These are phyloP conservation scores for Bradypodion pumilum DNA, from an alignment of 2,797 vertebrate species.

Conservation along the genomic window DNA sequence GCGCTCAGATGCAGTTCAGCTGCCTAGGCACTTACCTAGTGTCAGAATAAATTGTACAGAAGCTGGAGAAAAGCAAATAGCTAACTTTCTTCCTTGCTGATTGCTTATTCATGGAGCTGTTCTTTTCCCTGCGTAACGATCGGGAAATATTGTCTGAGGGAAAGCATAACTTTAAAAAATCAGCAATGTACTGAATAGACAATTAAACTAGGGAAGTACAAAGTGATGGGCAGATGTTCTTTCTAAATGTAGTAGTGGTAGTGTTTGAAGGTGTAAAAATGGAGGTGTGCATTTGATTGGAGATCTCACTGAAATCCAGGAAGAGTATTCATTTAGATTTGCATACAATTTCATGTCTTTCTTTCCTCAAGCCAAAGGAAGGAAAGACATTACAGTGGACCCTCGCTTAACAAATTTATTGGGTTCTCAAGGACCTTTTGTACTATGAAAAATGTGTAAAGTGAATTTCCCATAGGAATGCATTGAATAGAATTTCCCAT, in stretches of 20 bases:
- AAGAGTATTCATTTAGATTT: background rate
- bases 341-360: background rate
- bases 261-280: background rate
- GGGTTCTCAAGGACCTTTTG: no score
- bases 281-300: background rate
- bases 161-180: background rate
- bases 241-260: background rate
- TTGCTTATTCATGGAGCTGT: background rate
- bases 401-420: no score
- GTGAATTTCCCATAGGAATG: no score
- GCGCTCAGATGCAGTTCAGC: background rate
- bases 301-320: background rate
- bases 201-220: background rate
- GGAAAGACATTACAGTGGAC: no score
- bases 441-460: no score
- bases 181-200: background rate
- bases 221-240: no score
- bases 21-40: slow-evolving; percentile 9
- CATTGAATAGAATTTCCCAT: no score
- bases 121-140: background rate
- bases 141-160: background rate
- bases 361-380: background rate
- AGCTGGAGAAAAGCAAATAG: background rate
- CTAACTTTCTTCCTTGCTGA: background rate
- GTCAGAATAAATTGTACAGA: slow-evolving; percentile 10